Evolutionary conservation across 2,888 invertebrate species (phyloP).

Genomic region (Deilephila porcellus): DNA sequence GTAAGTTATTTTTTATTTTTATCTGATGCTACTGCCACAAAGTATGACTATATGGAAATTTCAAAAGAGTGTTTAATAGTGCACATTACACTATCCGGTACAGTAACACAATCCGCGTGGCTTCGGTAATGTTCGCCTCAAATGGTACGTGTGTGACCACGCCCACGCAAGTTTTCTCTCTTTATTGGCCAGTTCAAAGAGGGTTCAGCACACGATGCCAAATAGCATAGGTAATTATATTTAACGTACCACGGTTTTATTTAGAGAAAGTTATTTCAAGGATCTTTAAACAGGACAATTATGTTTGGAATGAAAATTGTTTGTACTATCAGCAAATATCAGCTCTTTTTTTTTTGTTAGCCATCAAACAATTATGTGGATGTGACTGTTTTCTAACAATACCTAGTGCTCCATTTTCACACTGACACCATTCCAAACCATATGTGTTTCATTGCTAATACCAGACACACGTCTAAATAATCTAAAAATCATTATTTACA

Average conservation of each 20-base stretch:
- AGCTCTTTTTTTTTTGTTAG: not conserved
- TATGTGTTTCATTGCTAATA: constrained; percentile 12
- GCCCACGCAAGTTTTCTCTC: constrained; percentile 66
- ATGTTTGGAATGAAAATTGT: not conserved
- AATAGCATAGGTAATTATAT: constrained; percentile 40
- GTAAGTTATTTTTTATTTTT: constrained; percentile 8
- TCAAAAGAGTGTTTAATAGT: constrained; percentile 35
- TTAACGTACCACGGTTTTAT: constrained; percentile 42
- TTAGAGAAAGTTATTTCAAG: constrained; percentile 31
- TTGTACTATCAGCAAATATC: not conserved
- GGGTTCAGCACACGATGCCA: constrained; percentile 55
- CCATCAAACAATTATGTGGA: not conserved
- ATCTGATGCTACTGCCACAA: constrained; percentile 30
- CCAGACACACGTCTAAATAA: not conserved
- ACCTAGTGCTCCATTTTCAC: constrained; percentile 21
- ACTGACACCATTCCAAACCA: not conserved
- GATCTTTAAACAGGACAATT: not conserved
- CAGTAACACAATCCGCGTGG: constrained; percentile 45
- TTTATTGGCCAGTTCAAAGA: constrained; percentile 59
- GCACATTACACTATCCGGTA: constrained; percentile 38
- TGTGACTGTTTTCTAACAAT: constrained; percentile 3
- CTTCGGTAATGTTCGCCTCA: constrained; percentile 51
- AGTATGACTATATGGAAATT: constrained; percentile 32
- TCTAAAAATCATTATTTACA: not conserved
- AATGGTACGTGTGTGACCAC: constrained; percentile 38